Base-by-base conservation (phyloP, 2,797 vertebrate genomes). In the Luscinia luscinia region DNA sequence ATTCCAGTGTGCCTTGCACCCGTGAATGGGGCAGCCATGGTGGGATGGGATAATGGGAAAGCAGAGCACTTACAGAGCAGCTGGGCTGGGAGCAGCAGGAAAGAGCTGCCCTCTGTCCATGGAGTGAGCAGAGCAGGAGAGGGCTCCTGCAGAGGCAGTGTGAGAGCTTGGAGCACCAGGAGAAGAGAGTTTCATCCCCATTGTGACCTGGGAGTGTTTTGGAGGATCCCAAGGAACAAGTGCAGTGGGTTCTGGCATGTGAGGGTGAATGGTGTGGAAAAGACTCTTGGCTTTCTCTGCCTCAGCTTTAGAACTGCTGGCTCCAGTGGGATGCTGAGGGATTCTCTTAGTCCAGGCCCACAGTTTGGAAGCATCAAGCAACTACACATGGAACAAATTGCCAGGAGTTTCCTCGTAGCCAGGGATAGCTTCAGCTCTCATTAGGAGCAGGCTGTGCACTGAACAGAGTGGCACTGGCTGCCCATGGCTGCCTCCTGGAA, bases 121-220 rank as follows among this genome's bases (percentile, higher is more conserved):
- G 4, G 41, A 28, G 75, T 5, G 59, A 27, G 4, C 43, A 55
- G 51, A 64, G 75, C 30, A 96, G 81, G 85, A 93, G 84, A 67
- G 7, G 52, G 48, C 45, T 85, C 36, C 41, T 85, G 11, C 11
- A 9, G 55, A 58, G 64, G 51, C 78, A 16, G 40, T 4, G 0
- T 9, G 27, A 3, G 51, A 57, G 68, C 49, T 68, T 13, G 12
- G 15, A 43, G 21, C 34, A 8, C 43, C 15, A 9, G 27, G 63
- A 87, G 48, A 75, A 84, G n/a, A 66, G n/a, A 38, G 21, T 59
- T 73, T 51, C 63, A 68, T 63, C 45, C 61, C 43, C 84, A 82
- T 94, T 2, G 0, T 83, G 92, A 74, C 91, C 77, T 93, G 43
- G 77, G 94, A 87, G 87, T 55, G 49, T 92, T 96, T 57, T 92